phyloP scores from a whole-genome alignment of 2,113 vertebrate genomes.

The Pseudopodoces humilis region DNA sequence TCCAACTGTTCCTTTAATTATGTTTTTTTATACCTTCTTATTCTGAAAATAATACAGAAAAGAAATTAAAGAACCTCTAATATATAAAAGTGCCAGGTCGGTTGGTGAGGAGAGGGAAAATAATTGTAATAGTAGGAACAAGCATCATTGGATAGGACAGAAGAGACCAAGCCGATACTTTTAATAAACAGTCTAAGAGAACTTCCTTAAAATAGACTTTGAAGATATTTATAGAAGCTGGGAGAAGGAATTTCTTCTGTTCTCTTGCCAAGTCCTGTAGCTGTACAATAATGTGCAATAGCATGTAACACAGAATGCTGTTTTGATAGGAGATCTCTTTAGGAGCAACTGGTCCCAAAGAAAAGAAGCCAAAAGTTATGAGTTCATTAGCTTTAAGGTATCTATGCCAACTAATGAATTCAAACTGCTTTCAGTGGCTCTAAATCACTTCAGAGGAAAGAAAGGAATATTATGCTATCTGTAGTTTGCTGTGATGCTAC shows the following conservation, averaged over 20 bases:
- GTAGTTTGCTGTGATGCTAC: background rate
- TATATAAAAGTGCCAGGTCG: background rate
- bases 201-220: slow-evolving; percentile 40
- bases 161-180: background rate
- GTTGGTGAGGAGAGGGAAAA: background rate
- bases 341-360: background rate
- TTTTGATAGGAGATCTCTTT: background rate
- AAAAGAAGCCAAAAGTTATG: background rate
- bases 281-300: background rate
- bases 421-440: background rate
- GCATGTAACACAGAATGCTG: background rate
- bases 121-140: background rate
- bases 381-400: background rate
- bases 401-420: background rate
- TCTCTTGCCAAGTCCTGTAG: slow-evolving; percentile 34
- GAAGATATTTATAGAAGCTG: slow-evolving; percentile 37
- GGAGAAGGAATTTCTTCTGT: slow-evolving; percentile 31
- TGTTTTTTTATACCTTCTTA: background rate
- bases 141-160: background rate
- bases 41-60: background rate
- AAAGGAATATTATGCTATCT: background rate
- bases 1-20: background rate
- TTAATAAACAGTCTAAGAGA: background rate
- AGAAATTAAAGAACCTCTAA: background rate
- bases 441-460: background rate